Conservation (phyloP, 2,888 invertebrate genomes). For the Athetis lepigone region DNA sequence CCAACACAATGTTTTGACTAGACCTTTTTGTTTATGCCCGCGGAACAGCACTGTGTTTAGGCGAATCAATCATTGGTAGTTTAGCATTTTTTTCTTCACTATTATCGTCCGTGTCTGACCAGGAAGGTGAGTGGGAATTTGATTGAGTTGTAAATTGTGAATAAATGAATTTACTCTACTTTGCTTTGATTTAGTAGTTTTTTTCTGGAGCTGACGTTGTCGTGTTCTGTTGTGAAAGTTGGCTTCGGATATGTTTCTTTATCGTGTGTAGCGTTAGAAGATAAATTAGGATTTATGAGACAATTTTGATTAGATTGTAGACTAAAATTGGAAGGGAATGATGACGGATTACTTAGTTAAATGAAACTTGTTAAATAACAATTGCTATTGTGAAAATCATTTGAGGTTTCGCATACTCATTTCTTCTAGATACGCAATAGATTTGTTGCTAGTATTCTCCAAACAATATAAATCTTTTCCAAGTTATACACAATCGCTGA, state of each 20-base stretch:
- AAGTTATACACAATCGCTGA: slow-evolving; percentile 5
- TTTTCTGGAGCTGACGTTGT: background rate
- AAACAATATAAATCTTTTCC: slow-evolving; percentile 15
- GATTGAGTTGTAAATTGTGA: slow-evolving; percentile 37
- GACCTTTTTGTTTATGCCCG: slow-evolving; percentile 68
- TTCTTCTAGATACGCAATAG: background rate
- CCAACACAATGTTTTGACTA: slow-evolving; percentile 82
- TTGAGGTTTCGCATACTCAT: no score
- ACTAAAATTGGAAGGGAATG: no score
- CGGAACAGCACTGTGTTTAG: slow-evolving; percentile 49
- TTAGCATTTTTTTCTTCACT: slow-evolving; percentile 39
- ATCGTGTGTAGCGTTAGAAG: no score
- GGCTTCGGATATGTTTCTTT: background rate
- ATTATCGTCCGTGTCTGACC: slow-evolving; percentile 24
- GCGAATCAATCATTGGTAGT: slow-evolving; percentile 48
- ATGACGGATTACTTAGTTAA: no score
- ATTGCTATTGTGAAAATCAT: no score
- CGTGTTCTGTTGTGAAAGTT: background rate
- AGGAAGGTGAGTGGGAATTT: slow-evolving; percentile 32
- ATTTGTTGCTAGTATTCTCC: background rate
- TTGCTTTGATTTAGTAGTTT: slow-evolving; percentile 5
- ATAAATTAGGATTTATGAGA: no score
- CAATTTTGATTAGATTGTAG: no score
- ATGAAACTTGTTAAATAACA: no score
- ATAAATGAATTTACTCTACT: slow-evolving; percentile 21